These are phyloP conservation scores for Pterobdella sp. DNA, from an alignment of 2,888 invertebrate genomes.

Conservation along the genomic window DNA sequence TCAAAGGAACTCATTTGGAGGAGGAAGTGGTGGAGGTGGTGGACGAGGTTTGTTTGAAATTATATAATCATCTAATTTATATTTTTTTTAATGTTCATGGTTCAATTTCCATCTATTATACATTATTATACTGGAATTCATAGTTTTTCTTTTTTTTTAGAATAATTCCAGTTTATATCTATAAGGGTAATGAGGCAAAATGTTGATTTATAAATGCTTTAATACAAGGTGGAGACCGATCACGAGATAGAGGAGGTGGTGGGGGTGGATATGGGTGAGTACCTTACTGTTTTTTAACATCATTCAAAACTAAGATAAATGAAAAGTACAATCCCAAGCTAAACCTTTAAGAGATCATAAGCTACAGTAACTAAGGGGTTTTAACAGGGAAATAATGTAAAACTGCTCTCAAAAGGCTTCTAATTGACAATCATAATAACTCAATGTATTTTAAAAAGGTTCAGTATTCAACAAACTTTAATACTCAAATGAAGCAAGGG, in stretches of 20 bases:
- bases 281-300: neutral
- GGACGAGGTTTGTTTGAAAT: neutral
- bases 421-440: no score
- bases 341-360: no score
- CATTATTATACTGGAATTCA: neutral
- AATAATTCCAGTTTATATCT: neutral
- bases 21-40: constrained; percentile 11
- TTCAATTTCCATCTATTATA: neutral
- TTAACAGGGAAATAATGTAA: no score
- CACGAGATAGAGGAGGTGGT: constrained; percentile 70
- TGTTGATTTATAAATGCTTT: no score
- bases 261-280: constrained; percentile 28
- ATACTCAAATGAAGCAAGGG: no score
- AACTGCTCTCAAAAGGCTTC: no score
- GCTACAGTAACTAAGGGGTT: no score
- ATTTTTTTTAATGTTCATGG: neutral
- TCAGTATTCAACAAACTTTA: no score
- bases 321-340: no score
- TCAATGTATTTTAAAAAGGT: no score
- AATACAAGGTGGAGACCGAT: constrained; percentile 32
- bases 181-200: no score
- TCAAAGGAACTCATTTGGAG: constrained; percentile 28
- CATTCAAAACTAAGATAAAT: no score
- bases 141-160: neutral
- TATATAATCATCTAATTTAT: neutral